A percentile compares a stretch with the other conserved stretches of the same genome.
Conservation (phyloP, 2,113 vertebrate species). For the Muscicapa adusta region DNA sequence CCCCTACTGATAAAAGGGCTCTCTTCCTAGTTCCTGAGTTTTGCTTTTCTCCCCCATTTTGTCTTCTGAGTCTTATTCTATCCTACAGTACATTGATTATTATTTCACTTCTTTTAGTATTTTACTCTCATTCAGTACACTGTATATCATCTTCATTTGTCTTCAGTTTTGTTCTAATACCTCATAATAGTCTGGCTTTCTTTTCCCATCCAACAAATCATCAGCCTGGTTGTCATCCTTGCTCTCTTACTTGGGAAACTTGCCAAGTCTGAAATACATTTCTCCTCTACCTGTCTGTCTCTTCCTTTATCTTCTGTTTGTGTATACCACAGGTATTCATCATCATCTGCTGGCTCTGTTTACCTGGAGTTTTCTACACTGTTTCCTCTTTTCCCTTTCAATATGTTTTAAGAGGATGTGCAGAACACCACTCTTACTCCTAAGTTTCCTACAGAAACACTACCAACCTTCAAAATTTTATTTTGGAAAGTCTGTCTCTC, state of each 20-base stretch:
- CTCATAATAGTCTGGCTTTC: not conserved
- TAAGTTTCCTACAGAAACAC: not conserved
- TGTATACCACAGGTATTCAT: not conserved
- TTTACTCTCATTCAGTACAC: not conserved
- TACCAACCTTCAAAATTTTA: not conserved
- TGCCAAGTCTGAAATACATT: not conserved
- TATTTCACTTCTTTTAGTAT: not conserved
- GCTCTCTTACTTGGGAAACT: not conserved
- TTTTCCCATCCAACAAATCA: not conserved
- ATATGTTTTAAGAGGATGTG: not conserved
- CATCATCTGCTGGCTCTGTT: not conserved
- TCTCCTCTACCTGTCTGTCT: not conserved
- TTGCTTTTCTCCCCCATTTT: not conserved
- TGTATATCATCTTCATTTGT: not conserved
- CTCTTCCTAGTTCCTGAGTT: not conserved
- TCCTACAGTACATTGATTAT: not conserved
- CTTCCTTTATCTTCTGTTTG: not conserved
- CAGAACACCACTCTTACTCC: not conserved
- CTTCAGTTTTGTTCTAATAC: not conserved
- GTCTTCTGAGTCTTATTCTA: not conserved
- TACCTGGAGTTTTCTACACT: not conserved
- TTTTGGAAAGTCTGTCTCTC: not conserved
- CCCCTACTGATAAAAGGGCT: not conserved
- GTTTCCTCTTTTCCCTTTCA: not conserved
- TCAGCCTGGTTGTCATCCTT: not conserved